Conservation (phyloP, 2,113 vertebrate species). For the Eolophus roseicapilla region DNA sequence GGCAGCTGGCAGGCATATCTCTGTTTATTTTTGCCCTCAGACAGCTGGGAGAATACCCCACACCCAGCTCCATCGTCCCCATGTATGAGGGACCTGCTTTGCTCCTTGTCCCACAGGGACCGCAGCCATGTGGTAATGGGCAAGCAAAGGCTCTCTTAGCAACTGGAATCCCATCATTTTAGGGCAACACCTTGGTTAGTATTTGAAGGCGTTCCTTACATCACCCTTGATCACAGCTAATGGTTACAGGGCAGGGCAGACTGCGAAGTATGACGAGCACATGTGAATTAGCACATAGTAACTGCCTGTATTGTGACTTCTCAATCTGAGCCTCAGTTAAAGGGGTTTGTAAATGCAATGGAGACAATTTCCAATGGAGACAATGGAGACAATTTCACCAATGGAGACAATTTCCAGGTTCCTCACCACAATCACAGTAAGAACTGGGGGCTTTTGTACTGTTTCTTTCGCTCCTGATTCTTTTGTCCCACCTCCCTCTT, state of each 20-base stretch:
- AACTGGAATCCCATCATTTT: neutral
- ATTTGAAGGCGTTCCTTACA: neutral
- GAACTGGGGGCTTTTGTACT: neutral
- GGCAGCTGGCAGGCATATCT: constrained; percentile 16
- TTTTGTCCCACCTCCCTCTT: neutral
- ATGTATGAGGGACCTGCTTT: neutral
- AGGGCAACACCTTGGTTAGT: neutral
- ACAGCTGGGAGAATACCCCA: constrained; percentile 3
- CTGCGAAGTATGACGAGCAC: neutral
- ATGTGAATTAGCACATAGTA: neutral
- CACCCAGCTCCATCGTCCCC: neutral
- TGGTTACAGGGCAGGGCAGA: neutral
- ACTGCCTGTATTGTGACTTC: neutral
- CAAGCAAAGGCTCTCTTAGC: neutral
- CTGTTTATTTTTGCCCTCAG: constrained; percentile 21
- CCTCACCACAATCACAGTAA: neutral
- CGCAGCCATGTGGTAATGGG: accelerated
- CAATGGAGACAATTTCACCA: too few relatives aligned
- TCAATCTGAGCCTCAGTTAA: neutral
- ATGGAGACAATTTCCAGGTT: neutral
- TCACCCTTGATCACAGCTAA: neutral
- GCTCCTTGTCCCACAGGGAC: neutral
- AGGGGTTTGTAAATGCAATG: neutral
- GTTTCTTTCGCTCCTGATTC: neutral
- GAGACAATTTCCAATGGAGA: too few relatives aligned